These are phyloP conservation scores for Aythya fuligula DNA, from an alignment of 2,797 vertebrate genomes.

Conservation along the genomic window DNA sequence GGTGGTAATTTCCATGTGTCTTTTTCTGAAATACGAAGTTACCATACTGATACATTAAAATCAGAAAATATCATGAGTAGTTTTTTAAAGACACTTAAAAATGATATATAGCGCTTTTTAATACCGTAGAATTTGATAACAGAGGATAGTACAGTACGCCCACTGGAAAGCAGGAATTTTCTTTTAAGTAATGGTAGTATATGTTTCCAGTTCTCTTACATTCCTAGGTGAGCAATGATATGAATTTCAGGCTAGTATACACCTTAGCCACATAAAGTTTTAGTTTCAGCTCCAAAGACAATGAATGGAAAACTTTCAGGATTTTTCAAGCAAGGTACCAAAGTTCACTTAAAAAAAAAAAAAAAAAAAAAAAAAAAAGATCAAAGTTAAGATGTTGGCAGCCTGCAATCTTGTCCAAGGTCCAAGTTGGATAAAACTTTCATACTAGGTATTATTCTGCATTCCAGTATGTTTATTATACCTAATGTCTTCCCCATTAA, in stretches of 20 bases:
- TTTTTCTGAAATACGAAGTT: not conserved
- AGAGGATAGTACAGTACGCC: not conserved
- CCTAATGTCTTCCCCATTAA: not conserved
- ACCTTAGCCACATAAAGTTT: not conserved
- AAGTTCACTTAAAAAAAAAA: not conserved
- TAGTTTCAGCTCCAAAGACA: not conserved
- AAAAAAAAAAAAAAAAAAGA: not conserved
- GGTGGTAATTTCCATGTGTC: not conserved
- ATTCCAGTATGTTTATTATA: not conserved
- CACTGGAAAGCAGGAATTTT: not conserved
- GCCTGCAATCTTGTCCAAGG: not conserved
- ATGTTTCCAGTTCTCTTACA: not conserved
- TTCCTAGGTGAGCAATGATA: not conserved
- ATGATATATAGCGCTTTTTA: not conserved
- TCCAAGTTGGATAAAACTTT: not conserved
- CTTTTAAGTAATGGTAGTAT: not conserved
- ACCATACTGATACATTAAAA: not conserved
- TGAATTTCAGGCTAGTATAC: not conserved
- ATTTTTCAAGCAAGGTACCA: not conserved
- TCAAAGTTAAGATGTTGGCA: not conserved
- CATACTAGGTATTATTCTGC: not conserved
- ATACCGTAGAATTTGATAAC: not conserved
- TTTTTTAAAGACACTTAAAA: not conserved
- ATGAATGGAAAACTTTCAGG: not conserved
- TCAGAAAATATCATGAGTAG: not conserved